A percentile compares a stretch with the other conserved stretches of the same genome.
These are phyloP conservation scores for Pollenia amentaria DNA, from an alignment of 2,888 invertebrate species.

Conservation along the genomic window DNA sequence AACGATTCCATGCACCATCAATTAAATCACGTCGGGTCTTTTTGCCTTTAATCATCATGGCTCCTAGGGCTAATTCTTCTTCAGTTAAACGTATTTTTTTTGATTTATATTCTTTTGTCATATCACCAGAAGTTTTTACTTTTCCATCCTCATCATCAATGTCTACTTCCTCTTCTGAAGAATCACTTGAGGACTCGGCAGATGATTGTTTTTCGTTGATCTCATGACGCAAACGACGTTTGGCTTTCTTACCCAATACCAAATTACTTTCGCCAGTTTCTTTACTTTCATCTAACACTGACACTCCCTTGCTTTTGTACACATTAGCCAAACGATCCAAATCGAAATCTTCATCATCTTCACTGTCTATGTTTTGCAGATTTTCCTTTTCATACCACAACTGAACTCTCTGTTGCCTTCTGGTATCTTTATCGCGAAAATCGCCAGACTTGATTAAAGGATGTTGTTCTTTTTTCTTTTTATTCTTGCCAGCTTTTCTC, in stretches of 20 bases:
- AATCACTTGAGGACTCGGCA: conserved; percentile 77
- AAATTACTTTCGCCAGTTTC: conserved; percentile 59
- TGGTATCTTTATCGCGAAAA: conserved; percentile 89
- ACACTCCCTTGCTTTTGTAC: conserved; percentile 89
- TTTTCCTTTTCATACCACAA: conserved; percentile 95
- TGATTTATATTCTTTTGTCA: conserved; percentile 78
- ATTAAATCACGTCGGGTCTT: conserved; percentile 95
- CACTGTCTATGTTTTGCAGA: conserved; percentile 91
- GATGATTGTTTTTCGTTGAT: conserved; percentile 73
- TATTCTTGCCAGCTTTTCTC: conserved; percentile 81
- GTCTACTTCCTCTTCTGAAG: conserved; percentile 78
- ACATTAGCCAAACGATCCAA: conserved; percentile 91
- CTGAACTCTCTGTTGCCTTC: conserved; percentile 91
- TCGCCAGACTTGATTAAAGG: conserved; percentile 93
- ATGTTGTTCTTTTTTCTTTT: conserved; percentile 85
- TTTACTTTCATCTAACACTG: conserved; percentile 81
- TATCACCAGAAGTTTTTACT: conserved; percentile 75
- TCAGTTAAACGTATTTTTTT: conserved; percentile 91
- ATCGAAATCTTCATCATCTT: conserved; percentile 94
- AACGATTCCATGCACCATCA: conserved; percentile 97
- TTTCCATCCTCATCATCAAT: conserved; percentile 79
- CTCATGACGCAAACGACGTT: conserved; percentile 81
- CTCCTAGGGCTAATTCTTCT: conserved; percentile 96
- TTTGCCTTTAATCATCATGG: conserved; percentile 94
- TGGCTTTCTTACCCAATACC: conserved; percentile 82